Conservation (phyloP, 1,140 invertebrate genomes). For the Psilanteris sp. region DNA sequence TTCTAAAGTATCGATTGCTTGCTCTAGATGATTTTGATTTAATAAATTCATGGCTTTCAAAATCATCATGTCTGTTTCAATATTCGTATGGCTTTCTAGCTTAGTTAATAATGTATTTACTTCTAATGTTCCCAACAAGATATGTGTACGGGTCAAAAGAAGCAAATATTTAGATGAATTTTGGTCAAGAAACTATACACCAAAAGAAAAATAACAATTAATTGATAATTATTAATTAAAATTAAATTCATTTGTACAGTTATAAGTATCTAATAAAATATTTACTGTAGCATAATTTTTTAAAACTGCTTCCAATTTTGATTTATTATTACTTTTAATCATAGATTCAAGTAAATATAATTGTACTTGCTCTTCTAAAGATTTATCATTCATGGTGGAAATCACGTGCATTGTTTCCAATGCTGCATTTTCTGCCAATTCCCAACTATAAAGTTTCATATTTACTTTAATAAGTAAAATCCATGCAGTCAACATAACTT, state of each 20-base stretch:
- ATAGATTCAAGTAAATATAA: slow-evolving; percentile 72
- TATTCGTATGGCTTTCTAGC: slow-evolving; percentile 69
- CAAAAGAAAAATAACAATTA: slow-evolving; percentile 11
- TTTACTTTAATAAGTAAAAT: slow-evolving; percentile 79
- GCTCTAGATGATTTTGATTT: slow-evolving; percentile 79
- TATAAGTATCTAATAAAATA: not conserved
- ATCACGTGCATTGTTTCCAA: slow-evolving; percentile 73
- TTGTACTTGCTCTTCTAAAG: slow-evolving; percentile 65
- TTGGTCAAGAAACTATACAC: slow-evolving; percentile 66
- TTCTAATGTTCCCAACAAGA: slow-evolving; percentile 67
- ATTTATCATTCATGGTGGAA: slow-evolving; percentile 54
- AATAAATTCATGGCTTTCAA: slow-evolving; percentile 71
- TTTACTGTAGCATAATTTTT: slow-evolving; percentile 72
- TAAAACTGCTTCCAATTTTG: slow-evolving; percentile 80
- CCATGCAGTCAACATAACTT: slow-evolving; percentile 77
- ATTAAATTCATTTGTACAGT: too few relatives aligned
- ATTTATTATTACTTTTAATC: slow-evolving; percentile 74
- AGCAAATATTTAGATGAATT: slow-evolving; percentile 55
- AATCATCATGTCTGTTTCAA: slow-evolving; percentile 62
- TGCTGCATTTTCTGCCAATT: slow-evolving; percentile 81
- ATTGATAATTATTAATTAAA: too few relatives aligned
- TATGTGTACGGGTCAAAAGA: slow-evolving; percentile 70
- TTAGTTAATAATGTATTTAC: slow-evolving; percentile 64
- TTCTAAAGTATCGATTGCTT: slow-evolving; percentile 80
- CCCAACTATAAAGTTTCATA: slow-evolving; percentile 81